Conservation (phyloP, 1,140 invertebrate species). For the Charaxes varanes region DNA sequence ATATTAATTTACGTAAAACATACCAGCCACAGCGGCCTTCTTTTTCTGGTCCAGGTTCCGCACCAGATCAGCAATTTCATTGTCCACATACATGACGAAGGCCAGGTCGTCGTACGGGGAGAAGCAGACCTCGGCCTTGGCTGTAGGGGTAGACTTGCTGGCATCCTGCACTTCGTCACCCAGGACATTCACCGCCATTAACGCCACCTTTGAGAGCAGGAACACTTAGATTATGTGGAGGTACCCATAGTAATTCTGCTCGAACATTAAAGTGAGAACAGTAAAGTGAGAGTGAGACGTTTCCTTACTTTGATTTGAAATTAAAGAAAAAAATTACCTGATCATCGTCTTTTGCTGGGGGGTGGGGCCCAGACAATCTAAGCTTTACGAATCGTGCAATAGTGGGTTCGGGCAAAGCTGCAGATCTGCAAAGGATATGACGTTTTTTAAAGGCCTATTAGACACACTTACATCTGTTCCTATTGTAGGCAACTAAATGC, state of each 20-base stretch:
- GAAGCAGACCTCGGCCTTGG: conserved; percentile 73
- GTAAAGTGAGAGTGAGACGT: background rate
- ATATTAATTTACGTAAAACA: conserved; percentile 13
- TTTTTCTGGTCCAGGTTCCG: conserved; percentile 91
- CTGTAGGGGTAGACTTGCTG: conserved; percentile 30
- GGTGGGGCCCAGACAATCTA: conserved; percentile 84
- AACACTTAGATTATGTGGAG: too few relatives aligned
- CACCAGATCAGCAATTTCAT: conserved; percentile 93
- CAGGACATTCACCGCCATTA: conserved; percentile 85
- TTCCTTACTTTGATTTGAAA: background rate
- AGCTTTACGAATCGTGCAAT: conserved; percentile 89
- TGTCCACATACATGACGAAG: conserved; percentile 97
- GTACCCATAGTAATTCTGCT: too few relatives aligned
- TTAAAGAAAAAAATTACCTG: too few relatives aligned
- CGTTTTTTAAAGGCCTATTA: background rate
- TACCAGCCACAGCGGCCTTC: conserved; percentile 85
- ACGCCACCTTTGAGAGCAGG: too few relatives aligned
- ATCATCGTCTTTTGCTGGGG: conserved; percentile 76
- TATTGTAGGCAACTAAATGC: too few relatives aligned
- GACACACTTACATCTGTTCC: too few relatives aligned
- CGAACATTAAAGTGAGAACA: too few relatives aligned
- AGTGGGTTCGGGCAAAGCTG: conserved; percentile 75
- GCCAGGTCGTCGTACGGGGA: conserved; percentile 95
- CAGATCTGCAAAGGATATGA: conserved; percentile 39
- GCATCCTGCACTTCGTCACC: conserved; percentile 78